Conservation (phyloP, 2,113 vertebrate genomes). For the Albula glossodonta region DNA sequence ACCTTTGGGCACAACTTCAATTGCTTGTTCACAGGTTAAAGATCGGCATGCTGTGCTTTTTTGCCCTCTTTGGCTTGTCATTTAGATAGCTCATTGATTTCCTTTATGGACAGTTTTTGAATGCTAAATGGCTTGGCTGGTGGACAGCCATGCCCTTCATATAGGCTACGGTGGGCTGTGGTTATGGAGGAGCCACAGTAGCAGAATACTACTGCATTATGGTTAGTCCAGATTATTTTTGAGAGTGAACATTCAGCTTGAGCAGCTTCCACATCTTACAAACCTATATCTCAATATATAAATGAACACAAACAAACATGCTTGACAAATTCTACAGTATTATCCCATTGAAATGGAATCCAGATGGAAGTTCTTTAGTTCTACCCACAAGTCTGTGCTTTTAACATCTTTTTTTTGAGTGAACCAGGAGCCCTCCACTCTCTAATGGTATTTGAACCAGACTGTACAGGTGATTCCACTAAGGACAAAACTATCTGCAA, state of each 20-base stretch:
- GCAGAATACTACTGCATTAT: conserved; percentile 52
- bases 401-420: no score
- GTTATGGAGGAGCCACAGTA: conserved; percentile 25
- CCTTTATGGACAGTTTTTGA: conserved; percentile 36
- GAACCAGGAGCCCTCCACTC: no score
- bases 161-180: conserved; percentile 16
- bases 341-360: no score
- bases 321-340: no score
- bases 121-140: conserved; percentile 37
- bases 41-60: conserved; percentile 10
- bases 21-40: conserved; percentile 23
- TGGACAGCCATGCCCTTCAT: conserved; percentile 27
- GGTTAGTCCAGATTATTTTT: conserved; percentile 43
- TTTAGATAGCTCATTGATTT: conserved; percentile 50
- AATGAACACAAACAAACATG: background rate
- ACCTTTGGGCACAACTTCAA: conserved; percentile 24
- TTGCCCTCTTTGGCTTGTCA: conserved; percentile 30
- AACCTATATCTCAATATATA: background rate
- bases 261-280: background rate
- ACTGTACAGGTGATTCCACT: no score
- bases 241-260: background rate
- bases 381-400: no score
- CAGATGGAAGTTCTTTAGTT: no score
- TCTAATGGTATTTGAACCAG: no score
- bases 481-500: no score